Evolutionary conservation across 2,888 invertebrate genomes (phyloP).

Genomic region (Brassicogethes aeneus): DNA sequence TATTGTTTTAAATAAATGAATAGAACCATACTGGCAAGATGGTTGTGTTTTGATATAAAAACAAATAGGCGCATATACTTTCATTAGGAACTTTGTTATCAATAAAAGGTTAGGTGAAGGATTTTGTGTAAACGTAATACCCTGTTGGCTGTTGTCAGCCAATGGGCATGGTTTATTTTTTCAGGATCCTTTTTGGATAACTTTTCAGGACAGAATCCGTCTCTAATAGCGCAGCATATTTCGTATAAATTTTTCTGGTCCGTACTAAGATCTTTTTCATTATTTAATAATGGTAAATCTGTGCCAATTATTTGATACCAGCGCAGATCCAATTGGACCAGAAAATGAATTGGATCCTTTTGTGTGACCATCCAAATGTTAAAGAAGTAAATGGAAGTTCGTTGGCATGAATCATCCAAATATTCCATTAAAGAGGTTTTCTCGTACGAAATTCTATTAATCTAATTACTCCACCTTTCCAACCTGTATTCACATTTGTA

Average conservation of each 20-base stretch:
- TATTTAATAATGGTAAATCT: slow-evolving; percentile 7
- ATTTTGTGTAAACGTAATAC: slow-evolving; percentile 9
- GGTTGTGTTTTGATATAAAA: slow-evolving; percentile 6
- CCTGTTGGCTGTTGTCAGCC: too few relatives aligned
- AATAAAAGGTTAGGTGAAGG: neutral
- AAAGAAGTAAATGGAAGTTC: slow-evolving; percentile 10
- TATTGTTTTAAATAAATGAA: too few relatives aligned
- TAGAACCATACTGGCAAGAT: too few relatives aligned
- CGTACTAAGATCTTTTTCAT: slow-evolving; percentile 8
- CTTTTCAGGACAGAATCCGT: too few relatives aligned
- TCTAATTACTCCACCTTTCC: slow-evolving; percentile 17
- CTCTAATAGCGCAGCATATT: too few relatives aligned
- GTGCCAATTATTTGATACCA: slow-evolving; percentile 7
- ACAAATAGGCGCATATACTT: slow-evolving; percentile 3
- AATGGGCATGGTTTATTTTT: too few relatives aligned
- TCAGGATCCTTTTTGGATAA: too few relatives aligned
- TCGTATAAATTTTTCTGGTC: too few relatives aligned
- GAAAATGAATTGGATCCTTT: slow-evolving; percentile 8
- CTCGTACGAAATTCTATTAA: slow-evolving; percentile 14
- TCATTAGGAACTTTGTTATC: slow-evolving; percentile 1
- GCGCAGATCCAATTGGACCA: slow-evolving; percentile 4
- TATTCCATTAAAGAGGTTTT: slow-evolving; percentile 20
- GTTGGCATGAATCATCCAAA: slow-evolving; percentile 11
- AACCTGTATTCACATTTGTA: slow-evolving; percentile 20
- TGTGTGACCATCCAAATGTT: slow-evolving; percentile 10